Evolutionary conservation across 2,113 vertebrate genomes (phyloP).

Genomic region (Poicephalus gulielmi): DNA sequence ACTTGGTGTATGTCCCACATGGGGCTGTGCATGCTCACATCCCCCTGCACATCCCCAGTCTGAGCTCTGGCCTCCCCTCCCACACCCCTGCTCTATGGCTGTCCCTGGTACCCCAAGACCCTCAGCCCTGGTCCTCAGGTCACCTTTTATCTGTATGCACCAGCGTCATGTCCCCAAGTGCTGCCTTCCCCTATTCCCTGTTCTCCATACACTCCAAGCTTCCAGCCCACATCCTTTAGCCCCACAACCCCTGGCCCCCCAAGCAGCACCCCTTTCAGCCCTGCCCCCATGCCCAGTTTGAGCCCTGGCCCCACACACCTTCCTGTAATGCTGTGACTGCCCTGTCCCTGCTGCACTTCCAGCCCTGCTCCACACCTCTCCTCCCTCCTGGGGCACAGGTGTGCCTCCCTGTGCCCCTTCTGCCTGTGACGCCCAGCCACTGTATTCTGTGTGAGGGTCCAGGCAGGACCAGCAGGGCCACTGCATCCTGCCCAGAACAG

Average conservation of each 20-base stretch:
- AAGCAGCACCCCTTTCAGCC: background rate
- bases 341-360: background rate
- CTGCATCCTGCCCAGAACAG: rapidly evolving
- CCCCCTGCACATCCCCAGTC: rapidly evolving
- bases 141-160: background rate
- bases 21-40: rapidly evolving
- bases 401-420: background rate
- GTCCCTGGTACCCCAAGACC: background rate
- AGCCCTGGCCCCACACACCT: background rate
- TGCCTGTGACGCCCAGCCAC: background rate
- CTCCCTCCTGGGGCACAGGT: background rate
- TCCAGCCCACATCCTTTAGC: rapidly evolving
- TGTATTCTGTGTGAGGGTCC: rapidly evolving
- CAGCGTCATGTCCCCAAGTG: rapidly evolving
- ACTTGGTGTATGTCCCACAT: conserved; percentile 83
- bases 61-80: background rate
- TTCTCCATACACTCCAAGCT: background rate
- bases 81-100: background rate
- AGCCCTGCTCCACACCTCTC: background rate
- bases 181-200: background rate
- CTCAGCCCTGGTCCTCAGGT: background rate
- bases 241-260: too few relatives aligned
- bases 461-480: background rate
- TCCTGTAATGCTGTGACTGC: too few relatives aligned
- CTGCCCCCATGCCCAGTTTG: background rate